phyloP scores from a whole-genome alignment of 2,888 invertebrate genomes.

The Drosophila emarginata region DNA sequence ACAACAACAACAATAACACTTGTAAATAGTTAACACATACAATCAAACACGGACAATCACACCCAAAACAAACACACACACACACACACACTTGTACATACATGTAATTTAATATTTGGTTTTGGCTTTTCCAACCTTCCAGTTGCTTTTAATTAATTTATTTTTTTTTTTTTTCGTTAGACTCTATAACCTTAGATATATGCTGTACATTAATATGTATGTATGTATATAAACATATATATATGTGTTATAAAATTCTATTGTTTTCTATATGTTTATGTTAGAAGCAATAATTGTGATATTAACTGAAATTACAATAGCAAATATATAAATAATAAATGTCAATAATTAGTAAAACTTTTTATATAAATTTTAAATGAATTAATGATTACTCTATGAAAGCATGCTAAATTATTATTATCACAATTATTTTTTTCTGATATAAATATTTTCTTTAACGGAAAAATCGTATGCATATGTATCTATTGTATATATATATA shows the following conservation, averaged over 20 bases:
- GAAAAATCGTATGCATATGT: neutral
- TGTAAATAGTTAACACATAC: conserved; percentile 8
- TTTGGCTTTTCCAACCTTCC: neutral
- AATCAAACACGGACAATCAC: neutral
- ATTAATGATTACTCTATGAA: too few relatives aligned
- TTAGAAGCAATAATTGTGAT: neutral
- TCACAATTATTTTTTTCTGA: neutral
- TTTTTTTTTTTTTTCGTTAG: neutral
- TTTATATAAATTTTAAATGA: too few relatives aligned
- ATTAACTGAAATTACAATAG: too few relatives aligned
- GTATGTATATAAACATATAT: too few relatives aligned
- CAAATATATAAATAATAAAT: too few relatives aligned
- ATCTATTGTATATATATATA: neutral
- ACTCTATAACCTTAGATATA: neutral
- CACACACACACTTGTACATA: conserved; percentile 6
- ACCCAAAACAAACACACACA: neutral
- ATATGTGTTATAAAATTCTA: neutral
- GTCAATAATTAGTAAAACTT: too few relatives aligned
- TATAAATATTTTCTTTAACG: neutral
- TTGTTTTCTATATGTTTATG: neutral
- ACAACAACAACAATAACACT: neutral
- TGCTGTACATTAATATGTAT: neutral
- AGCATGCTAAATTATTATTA: neutral
- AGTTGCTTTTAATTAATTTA: neutral
- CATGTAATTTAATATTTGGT: neutral